Conservation (phyloP, 2,797 vertebrate genomes). For the Catamblyrhynchus diadema region DNA sequence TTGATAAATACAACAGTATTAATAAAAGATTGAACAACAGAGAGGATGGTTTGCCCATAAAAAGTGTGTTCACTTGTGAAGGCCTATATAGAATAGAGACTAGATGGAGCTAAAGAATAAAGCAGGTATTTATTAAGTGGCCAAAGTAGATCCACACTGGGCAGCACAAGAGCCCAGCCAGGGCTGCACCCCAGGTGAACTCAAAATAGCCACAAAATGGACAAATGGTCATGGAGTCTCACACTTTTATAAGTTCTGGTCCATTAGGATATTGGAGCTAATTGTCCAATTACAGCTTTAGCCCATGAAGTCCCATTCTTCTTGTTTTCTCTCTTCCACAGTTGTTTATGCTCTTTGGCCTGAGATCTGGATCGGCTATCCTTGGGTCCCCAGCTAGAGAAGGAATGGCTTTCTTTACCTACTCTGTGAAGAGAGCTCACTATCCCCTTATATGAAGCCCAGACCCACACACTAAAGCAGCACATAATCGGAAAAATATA, state of each 20-base stretch:
- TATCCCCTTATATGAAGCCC: not conserved
- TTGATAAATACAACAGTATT: not conserved
- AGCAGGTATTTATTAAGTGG: not conserved
- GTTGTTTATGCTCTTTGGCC: not conserved
- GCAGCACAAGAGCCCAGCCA: not conserved
- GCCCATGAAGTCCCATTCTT: not conserved
- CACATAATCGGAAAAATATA: not conserved
- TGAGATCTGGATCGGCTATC: not conserved
- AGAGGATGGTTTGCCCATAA: not conserved
- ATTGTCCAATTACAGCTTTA: not conserved
- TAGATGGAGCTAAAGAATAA: not conserved
- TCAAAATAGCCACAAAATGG: not conserved
- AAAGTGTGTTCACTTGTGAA: not conserved
- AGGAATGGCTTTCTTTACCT: not conserved
- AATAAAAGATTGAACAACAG: not conserved
- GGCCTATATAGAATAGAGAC: not conserved
- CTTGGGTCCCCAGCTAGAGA: not conserved
- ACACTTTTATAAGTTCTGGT: not conserved
- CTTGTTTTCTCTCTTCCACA: not conserved
- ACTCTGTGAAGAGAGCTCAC: not conserved
- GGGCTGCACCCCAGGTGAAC: not conserved
- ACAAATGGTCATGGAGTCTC: rapidly evolving
- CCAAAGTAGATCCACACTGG: not conserved
- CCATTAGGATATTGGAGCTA: not conserved
- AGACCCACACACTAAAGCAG: not conserved